Conservation (phyloP, 1,140 invertebrate species). For the Chironomus tepperi region DNA sequence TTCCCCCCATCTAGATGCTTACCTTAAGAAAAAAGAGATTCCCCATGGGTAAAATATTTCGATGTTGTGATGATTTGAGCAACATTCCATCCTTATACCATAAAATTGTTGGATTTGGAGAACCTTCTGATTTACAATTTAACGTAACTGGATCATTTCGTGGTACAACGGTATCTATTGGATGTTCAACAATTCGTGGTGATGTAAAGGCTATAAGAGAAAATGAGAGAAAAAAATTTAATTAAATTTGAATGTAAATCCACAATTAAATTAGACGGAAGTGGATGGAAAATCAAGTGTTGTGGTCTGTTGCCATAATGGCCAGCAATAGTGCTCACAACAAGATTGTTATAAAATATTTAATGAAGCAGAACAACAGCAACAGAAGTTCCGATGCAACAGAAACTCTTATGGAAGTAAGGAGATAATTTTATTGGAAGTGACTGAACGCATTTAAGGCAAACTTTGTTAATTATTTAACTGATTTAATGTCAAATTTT, state of each 20-base stretch:
- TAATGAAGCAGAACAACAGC: neutral
- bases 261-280: neutral
- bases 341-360: neutral
- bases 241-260: neutral
- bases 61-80: constrained; percentile 44
- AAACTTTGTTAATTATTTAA: neutral
- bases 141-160: constrained; percentile 58
- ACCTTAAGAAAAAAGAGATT: constrained; percentile 67
- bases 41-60: constrained; percentile 53
- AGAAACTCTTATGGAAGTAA: no score
- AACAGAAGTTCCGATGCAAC: no score
- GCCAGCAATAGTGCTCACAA: neutral
- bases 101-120: constrained; percentile 50
- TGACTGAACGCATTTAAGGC: neutral
- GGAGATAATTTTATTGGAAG: neutral
- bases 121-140: constrained; percentile 57
- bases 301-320: neutral
- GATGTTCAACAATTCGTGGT: constrained; percentile 66
- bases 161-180: constrained; percentile 59
- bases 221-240: neutral
- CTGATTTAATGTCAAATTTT: neutral
- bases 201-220: constrained; percentile 44
- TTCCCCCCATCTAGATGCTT: constrained; percentile 44
- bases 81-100: constrained; percentile 57
- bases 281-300: neutral